A percentile compares a stretch with the other conserved stretches of the same genome.
Conservation (phyloP, 2,888 invertebrate species). For the Lithophane semibrunnea region DNA sequence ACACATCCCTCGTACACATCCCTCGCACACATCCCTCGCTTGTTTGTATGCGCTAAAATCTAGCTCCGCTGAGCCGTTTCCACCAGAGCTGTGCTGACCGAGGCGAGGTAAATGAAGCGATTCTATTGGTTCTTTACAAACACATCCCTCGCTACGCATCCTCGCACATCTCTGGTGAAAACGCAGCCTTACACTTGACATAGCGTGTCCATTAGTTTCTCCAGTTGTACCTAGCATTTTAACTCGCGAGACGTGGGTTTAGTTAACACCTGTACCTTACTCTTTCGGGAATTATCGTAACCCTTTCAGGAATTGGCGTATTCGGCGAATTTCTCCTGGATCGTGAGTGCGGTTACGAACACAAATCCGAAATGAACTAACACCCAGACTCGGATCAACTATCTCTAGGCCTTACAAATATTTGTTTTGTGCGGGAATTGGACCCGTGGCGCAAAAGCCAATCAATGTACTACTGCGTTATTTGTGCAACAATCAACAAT, state of each 20-base stretch:
- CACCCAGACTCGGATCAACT: not conserved
- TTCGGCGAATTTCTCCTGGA: not conserved
- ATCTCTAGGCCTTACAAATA: conserved; percentile 19
- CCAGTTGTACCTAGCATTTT: not conserved
- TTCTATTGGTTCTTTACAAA: no score
- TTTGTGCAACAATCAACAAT: not conserved
- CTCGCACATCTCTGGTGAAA: no score
- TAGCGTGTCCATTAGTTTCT: not conserved
- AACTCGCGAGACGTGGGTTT: not conserved
- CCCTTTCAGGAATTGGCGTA: not conserved
- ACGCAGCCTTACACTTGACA: no score
- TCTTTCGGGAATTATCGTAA: not conserved
- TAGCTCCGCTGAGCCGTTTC: no score
- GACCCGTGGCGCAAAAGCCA: not conserved
- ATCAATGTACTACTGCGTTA: conserved; percentile 10
- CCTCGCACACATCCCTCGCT: no score
- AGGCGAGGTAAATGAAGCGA: no score
- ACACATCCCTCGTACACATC: no score
- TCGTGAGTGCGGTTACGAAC: not conserved
- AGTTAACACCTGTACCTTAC: no score
- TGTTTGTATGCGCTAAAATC: no score
- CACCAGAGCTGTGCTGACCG: no score
- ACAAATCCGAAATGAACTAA: not conserved
- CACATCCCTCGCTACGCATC: no score
- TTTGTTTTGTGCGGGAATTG: conserved; percentile 22